Conservation (phyloP, 2,888 invertebrate genomes). For the Rhagophthalmus giganteus region DNA sequence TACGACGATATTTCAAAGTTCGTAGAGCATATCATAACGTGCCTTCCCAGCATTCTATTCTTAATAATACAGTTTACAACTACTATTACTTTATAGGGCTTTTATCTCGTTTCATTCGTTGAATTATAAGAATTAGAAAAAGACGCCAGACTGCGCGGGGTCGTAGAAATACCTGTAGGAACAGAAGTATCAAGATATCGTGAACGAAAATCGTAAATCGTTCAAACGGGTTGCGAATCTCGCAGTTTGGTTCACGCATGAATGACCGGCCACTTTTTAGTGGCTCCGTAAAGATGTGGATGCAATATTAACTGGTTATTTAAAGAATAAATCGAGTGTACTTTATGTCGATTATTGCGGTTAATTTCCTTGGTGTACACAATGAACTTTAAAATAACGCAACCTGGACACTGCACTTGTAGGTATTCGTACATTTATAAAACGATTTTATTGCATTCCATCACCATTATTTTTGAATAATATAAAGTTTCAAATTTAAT, state of each 20-base stretch:
- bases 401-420: too few relatives aligned
- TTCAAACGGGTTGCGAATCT: constrained; percentile 38
- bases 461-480: too few relatives aligned
- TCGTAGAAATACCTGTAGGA: constrained; percentile 5
- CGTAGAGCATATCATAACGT: not conserved
- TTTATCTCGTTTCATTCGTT: constrained; percentile 4
- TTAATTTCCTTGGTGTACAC: constrained; percentile 24
- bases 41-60: constrained; percentile 1
- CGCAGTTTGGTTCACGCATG: constrained; percentile 39
- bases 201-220: constrained; percentile 45
- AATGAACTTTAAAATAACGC: too few relatives aligned
- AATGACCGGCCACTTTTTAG: constrained; percentile 39
- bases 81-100: not conserved
- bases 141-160: not conserved
- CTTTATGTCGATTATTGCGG: constrained; percentile 27
- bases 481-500: too few relatives aligned
- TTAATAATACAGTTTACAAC: too few relatives aligned
- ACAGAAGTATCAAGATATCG: constrained; percentile 48
- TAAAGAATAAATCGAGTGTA: constrained; percentile 28
- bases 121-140: constrained; percentile 1
- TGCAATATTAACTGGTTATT: constrained; percentile 34
- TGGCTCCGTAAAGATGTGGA: constrained; percentile 32
- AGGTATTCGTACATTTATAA: too few relatives aligned
- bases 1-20: not conserved
- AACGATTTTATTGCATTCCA: too few relatives aligned